These are phyloP conservation scores for Etheostoma cragini DNA, from an alignment of 2,113 vertebrate species.

Conservation along the genomic window DNA sequence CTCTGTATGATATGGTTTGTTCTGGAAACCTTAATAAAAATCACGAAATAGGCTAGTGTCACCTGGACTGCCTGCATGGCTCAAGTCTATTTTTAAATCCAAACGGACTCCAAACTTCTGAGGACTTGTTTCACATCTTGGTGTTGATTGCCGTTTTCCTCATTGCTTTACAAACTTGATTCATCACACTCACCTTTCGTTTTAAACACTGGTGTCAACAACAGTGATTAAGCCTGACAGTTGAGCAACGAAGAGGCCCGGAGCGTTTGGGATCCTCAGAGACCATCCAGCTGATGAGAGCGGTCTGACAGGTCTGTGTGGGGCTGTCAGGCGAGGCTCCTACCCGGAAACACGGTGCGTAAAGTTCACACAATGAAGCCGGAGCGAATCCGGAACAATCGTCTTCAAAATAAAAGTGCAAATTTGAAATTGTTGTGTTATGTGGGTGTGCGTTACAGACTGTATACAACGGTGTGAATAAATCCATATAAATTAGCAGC, in stretches of 20 bases:
- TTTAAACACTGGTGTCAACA: conserved; percentile 26
- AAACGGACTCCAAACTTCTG: conserved; percentile 2
- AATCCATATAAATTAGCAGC: background rate
- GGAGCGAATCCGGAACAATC: background rate
- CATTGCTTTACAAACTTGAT: background rate
- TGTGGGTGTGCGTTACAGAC: background rate
- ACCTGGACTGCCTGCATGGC: background rate
- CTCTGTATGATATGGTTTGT: background rate
- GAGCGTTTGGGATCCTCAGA: conserved; percentile 18
- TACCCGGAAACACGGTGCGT: conserved; percentile 53
- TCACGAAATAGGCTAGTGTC: background rate
- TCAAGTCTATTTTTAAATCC: background rate
- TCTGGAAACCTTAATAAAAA: conserved; percentile 17
- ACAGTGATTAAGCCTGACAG: conserved; percentile 44
- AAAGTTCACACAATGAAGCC: conserved; percentile 13
- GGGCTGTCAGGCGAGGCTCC: conserved; percentile 46
- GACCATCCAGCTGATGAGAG: conserved; percentile 50
- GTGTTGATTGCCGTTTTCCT: background rate
- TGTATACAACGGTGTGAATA: too few relatives aligned
- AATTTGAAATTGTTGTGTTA: fast-evolving
- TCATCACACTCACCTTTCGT: conserved; percentile 13
- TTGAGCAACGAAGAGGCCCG: conserved; percentile 25
- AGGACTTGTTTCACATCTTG: background rate
- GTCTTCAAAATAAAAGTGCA: conserved; percentile 54
- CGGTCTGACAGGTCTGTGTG: conserved; percentile 71